Evolutionary conservation across 2,797 vertebrate genomes (phyloP).

Genomic region (Otus scops): DNA sequence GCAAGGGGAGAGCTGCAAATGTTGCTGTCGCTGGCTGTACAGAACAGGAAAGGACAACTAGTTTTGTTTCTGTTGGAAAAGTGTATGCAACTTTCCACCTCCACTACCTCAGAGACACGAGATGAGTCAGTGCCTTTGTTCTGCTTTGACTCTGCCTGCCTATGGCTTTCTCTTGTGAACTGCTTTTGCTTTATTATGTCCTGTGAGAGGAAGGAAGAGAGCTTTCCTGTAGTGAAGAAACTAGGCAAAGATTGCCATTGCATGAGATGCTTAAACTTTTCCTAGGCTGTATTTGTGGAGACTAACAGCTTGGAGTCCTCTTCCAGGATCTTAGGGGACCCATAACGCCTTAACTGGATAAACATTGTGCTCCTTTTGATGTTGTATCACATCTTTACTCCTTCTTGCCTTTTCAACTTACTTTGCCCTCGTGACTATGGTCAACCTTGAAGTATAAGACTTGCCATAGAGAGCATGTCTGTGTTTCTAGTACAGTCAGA

Average conservation of each 20-base stretch:
- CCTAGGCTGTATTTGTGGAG: background rate
- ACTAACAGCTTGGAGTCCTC: background rate
- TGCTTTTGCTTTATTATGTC: background rate
- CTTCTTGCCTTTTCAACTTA: background rate
- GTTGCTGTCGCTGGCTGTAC: background rate
- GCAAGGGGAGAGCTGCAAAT: background rate
- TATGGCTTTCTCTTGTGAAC: background rate
- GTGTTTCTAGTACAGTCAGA: background rate
- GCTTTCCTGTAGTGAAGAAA: background rate
- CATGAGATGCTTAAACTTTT: background rate
- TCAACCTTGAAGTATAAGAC: background rate
- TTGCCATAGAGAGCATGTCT: background rate
- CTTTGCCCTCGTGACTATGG: fast-evolving
- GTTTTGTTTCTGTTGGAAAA: background rate
- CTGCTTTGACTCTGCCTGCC: background rate
- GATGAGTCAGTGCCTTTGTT: background rate
- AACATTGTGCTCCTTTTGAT: background rate
- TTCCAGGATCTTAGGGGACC: background rate
- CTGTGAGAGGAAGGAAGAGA: background rate
- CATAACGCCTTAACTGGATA: background rate
- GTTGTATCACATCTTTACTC: background rate
- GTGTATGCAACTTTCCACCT: background rate
- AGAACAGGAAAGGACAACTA: background rate
- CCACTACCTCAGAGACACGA: background rate
- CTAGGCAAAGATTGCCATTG: background rate